Evolutionary conservation across 2,797 vertebrate genomes (phyloP).

Genomic region (Poecile montanus): DNA sequence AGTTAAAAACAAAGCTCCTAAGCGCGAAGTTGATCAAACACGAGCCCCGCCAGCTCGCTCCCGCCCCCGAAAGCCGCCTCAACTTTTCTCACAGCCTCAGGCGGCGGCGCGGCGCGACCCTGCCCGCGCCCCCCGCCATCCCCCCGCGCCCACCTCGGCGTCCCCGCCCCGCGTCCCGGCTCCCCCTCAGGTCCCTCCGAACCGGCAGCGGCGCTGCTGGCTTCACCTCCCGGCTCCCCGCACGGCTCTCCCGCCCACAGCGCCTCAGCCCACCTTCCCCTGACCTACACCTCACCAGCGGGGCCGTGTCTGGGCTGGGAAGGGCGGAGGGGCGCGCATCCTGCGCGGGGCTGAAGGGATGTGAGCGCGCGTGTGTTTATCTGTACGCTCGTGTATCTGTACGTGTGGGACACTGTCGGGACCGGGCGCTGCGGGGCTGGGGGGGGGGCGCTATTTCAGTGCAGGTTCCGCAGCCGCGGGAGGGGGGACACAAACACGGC

Average conservation of each 20-base stretch:
- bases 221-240: not conserved
- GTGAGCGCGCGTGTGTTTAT: not conserved
- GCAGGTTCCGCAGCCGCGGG: not conserved
- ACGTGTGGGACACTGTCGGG: not conserved
- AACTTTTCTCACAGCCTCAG: constrained; percentile 12
- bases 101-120: not conserved
- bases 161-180: not conserved
- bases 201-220: not conserved
- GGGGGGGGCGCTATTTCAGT: too few species aligned
- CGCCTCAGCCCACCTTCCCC: not conserved
- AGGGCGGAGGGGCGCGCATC: not conserved
- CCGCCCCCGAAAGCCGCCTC: not conserved
- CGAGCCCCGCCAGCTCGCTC: not conserved
- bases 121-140: not conserved
- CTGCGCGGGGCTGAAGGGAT: not conserved
- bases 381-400: not conserved
- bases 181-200: not conserved
- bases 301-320: not conserved
- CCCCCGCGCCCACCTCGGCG: not conserved
- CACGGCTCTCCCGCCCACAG: not conserved
- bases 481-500: too few species aligned
- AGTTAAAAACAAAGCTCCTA: constrained; percentile 50
- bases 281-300: not conserved
- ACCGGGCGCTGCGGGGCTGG: not conserved
- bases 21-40: constrained; percentile 1